phyloP scores from a whole-genome alignment of 2,797 vertebrate species.

The Myotis findleyi region DNA sequence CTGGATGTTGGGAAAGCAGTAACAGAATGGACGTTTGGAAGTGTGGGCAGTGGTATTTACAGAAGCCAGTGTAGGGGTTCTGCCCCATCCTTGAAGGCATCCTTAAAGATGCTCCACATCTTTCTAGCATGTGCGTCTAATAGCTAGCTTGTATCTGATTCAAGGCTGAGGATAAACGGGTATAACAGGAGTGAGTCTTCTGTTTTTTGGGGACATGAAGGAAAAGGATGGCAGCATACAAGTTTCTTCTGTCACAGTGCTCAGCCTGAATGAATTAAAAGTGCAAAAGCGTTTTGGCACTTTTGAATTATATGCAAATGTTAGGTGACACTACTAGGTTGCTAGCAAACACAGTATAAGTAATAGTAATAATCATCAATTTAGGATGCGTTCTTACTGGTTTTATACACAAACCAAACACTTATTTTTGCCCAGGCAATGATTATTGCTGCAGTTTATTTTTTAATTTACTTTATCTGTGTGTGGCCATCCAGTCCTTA shows the following conservation, averaged over 20 bases:
- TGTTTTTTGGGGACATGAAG: neutral
- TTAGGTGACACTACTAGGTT: neutral
- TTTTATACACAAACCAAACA: slow-evolving; percentile 11
- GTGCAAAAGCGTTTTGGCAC: neutral
- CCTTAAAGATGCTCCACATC: neutral
- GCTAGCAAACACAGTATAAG: slow-evolving; percentile 4
- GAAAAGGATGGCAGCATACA: neutral
- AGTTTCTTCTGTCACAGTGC: neutral
- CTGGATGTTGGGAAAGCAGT: neutral
- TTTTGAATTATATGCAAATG: slow-evolving; percentile 18
- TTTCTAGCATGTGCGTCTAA: neutral
- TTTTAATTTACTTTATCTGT: neutral
- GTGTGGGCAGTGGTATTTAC: neutral
- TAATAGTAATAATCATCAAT: neutral
- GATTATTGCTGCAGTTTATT: neutral
- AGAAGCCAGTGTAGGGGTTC: neutral
- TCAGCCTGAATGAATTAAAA: slow-evolving; percentile 53
- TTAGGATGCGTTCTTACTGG: neutral
- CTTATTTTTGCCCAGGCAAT: slow-evolving; percentile 45
- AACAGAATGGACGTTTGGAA: neutral
- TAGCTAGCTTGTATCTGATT: neutral
- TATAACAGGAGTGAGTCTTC: neutral
- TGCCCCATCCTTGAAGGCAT: neutral
- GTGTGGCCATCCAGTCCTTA: slow-evolving; percentile 17
- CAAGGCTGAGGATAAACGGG: neutral